Evolutionary conservation across 2,888 invertebrate species (phyloP), one percentile per base, ranked within the genome.

Genomic region (Pristionchus mayeri): DNA sequence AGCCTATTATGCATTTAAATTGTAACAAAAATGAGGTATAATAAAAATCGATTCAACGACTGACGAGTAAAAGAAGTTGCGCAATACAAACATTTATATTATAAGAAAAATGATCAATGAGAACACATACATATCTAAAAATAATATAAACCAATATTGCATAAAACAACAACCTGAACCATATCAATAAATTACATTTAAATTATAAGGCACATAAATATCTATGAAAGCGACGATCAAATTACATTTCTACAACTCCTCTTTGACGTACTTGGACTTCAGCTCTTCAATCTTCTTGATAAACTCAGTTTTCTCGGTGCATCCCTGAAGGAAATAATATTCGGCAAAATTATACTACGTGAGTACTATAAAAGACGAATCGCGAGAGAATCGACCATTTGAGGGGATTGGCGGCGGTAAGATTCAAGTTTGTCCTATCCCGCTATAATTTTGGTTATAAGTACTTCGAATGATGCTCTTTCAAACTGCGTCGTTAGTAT

Each of bases 301-400:
- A 93, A 96, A 99, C 93, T 99, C 99, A n/a, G 96, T 95, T 94
- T 99, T 99, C 93, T 99, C 99, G 87, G 98, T 95, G 93, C 99
- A 99, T 40, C 98, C 99, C 84, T 97, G 97, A 60, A 40, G 21
- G n/a, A n/a, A n/a, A n/a, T n/a, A n/a, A n/a, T n/a, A n/a, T n/a
- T n/a, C n/a, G n/a, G n/a, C n/a, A n/a, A n/a, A n/a, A n/a, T n/a
- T n/a, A n/a, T n/a, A n/a, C n/a, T n/a, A n/a, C n/a, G n/a, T n/a
- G n/a, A n/a, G n/a, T n/a, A n/a, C n/a, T n/a, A n/a, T n/a, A n/a
- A n/a, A n/a, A n/a, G n/a, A n/a, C n/a, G n/a, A n/a, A n/a, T n/a
- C n/a, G n/a, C n/a, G n/a, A n/a, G n/a, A n/a, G n/a, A n/a, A n/a
- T n/a, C n/a, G n/a, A n/a, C n/a, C n/a, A n/a, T n/a, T n/a, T n/a